phyloP scores from a whole-genome alignment of 2,113 vertebrate species.

The Kobus ellipsiprymnus region DNA sequence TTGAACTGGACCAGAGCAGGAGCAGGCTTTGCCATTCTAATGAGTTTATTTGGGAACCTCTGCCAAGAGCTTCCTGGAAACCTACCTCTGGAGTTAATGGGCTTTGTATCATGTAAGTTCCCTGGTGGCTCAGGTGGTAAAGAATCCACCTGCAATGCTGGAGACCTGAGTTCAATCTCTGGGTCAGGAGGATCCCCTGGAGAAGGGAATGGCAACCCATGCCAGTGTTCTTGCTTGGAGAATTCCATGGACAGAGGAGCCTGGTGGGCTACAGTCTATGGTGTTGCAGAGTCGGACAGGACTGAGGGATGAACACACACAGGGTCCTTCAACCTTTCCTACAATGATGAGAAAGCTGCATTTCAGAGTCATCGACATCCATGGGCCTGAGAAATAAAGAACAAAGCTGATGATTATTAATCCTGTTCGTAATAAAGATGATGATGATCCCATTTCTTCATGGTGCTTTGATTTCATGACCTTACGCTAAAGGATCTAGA shows the following conservation, averaged over 20 bases:
- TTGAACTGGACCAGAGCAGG: neutral
- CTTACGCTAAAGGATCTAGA: neutral
- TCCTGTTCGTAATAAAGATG: rapidly evolving
- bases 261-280: neutral
- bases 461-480: neutral
- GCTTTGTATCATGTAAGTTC: neutral
- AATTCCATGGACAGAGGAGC: neutral
- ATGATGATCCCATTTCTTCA: rapidly evolving
- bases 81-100: neutral
- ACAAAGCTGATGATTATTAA: neutral
- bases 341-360: rapidly evolving
- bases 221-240: neutral
- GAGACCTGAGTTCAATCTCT: neutral
- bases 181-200: neutral
- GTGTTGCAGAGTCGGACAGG: neutral
- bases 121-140: neutral
- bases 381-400: neutral
- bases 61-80: neutral
- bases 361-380: neutral
- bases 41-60: neutral
- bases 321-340: neutral
- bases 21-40: neutral
- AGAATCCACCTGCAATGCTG: neutral
- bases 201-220: neutral
- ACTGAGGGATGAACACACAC: neutral